Base-by-base conservation (phyloP, 2,888 invertebrate genomes). In the Strigamia maritima region DNA sequence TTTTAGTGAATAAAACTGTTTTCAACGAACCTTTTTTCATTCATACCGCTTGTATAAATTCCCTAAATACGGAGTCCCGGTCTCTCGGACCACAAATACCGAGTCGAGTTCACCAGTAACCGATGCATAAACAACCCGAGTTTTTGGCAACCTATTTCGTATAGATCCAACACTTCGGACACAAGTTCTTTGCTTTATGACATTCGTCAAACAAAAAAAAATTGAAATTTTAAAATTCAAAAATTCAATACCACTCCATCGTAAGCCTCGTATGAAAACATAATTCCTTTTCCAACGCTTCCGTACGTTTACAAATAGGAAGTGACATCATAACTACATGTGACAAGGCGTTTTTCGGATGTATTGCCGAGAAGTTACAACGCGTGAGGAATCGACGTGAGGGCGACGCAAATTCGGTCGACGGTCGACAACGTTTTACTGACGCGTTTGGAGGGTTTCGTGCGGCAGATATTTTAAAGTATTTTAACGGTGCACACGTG, bases 31-130 rank as follows among this genome's bases (percentile, higher is more conserved):
- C 97, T 90, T 86, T 96, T 95, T 85, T 99, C 98, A n/a, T n/a
- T n/a, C n/a, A n/a, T 0, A 99, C 97, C 0, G 98, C 97, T 79
- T 93, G 91, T 81, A 98, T 97, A 83, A 99, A 99, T 86, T 98
- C 97, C 84, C 90, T 92, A 85, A 99, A 99, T 80, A 99, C 0
- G 98, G 94, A 0, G 98, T 97, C 0, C 98, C 98, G n/a, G n/a
- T n/a, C n/a, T n/a, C n/a, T n/a, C 82, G 92, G 91, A 0, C 99
- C 99, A 99, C 99, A 99, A 82, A 99, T 91, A 10, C 99, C 99
- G 35, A 99, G 89, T 0, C 99, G 90, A n/a, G 97, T 97, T 99
- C 98, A 28, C 98, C 86, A 0, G 98, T 98, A 2, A 98, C 97
- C 0, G 96, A 96, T 0, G 97, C 97, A 85, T 98, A 98, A 2